Conservation (phyloP, 2,888 invertebrate genomes). For the Chrysodeixis includens region DNA sequence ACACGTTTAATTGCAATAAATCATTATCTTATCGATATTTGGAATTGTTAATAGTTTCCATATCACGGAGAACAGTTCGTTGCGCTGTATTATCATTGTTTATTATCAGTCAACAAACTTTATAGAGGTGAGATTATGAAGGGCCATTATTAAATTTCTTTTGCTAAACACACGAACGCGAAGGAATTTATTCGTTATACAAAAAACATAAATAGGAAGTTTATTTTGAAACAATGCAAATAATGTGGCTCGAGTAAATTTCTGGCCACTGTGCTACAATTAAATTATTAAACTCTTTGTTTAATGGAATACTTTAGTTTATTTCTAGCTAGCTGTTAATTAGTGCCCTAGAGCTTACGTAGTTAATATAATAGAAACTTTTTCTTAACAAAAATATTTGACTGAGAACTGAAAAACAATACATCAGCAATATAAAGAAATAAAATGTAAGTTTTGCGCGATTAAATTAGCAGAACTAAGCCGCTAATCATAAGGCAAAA, state of each 20-base stretch:
- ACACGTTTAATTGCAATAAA: constrained; percentile 54
- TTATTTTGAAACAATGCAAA: not conserved
- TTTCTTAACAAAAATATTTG: too few relatives aligned
- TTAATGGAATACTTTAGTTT: not conserved
- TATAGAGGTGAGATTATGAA: constrained; percentile 49
- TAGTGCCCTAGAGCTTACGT: too few relatives aligned
- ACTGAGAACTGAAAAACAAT: too few relatives aligned
- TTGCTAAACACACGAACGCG: constrained; percentile 10
- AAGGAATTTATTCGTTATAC: not conserved
- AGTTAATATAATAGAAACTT: too few relatives aligned
- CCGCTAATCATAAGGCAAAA: not conserved
- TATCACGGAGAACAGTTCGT: constrained; percentile 56
- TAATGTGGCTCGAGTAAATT: not conserved
- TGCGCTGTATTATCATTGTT: constrained; percentile 55
- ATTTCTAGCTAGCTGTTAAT: not conserved
- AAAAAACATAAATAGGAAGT: constrained; percentile 4
- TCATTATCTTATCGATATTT: constrained; percentile 59
- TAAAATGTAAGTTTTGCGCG: not conserved
- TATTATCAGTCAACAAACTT: constrained; percentile 69
- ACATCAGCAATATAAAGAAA: too few relatives aligned
- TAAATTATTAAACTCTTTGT: too few relatives aligned
- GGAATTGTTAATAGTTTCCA: constrained; percentile 59
- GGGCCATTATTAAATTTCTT: constrained; percentile 29
- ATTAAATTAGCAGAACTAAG: not conserved
- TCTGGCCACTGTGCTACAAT: not conserved